Base-by-base conservation (phyloP, 2,113 vertebrate species). In the Lethenteron reissneri region DNA sequence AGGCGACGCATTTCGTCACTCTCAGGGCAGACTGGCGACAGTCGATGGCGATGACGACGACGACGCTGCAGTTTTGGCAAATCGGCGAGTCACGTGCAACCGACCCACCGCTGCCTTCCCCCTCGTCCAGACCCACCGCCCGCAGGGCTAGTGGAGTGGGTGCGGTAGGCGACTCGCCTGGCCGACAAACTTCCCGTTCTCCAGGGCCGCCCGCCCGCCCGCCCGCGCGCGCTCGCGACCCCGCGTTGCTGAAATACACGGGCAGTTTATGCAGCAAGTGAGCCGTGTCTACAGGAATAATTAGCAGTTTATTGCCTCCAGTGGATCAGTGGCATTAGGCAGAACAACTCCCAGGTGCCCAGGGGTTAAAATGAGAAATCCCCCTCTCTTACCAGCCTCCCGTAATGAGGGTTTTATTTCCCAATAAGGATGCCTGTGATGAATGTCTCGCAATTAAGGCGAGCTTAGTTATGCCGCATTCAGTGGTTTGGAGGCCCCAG, bases 271-370 rank as follows among this genome's bases (percentile, higher is more conserved):
- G n/a, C 25, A 25, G n/a, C 25, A 68, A 68, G 64, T 68, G 64
- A 68, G 64, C 64, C 25, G 64, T 68, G 64, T 68, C n/a, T 68
- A 25, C 64, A 25, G 25, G 64, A 68, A 68, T 68, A 68, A 68
- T 68, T 68, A 68, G n/a, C n/a, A 68, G 64, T 68, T 68, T 68
- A 68, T 68, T 68, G 64, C 64, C n/a, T 68, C n/a, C 64, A 68
- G 64, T 68, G 64, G 64, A 68, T 68, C 64, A 68, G 64, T 68
- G 64, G 64, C 64, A 68, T 68, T 68, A 68, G 64, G 64, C 64
- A 17, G 64, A 68, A 68, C 64, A 68, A 68, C 64, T 68, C 64
- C 64, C 64, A 68, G 64, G 64, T 68, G 64, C 64, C 25, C 25
- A 25, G 64, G 25, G 64, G 64, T 68, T 68, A 68, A 68, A n/a